Base-by-base conservation (phyloP, 2,888 invertebrate genomes). In the Agrotis ipsilon region DNA sequence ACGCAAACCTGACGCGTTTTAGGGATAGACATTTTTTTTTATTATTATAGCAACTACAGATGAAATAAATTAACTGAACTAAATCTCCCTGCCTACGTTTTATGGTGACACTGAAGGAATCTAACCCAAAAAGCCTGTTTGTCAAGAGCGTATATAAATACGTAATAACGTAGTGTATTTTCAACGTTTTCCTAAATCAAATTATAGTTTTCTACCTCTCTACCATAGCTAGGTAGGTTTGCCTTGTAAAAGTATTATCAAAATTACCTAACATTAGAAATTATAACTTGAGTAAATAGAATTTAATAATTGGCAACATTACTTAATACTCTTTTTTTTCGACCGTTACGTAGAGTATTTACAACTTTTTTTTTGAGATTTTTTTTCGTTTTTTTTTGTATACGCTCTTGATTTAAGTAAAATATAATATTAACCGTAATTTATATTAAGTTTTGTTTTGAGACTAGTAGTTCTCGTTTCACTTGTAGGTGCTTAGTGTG, bases 381-480 rank as follows among this genome's bases (percentile, higher is more conserved):
- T 45, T 54, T n/a, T 32, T 32, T 59, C 19, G 14, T 16, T 43
- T 48, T 45, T 46, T 46, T 32, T 80, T 80, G 67, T 78, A 72
- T 79, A 72, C 78, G 78, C 78, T 80, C 80, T 79, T 76, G 80
- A 80, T 60, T n/a, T 9, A 55, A 65, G 80, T 79, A 80, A 61
- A 46, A 62, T 67, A 70, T 55, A 68, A 75, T 11, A 71, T 62
- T 80, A 80, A 78, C 75, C 55, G 72, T 39, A 39, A 39, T 80
- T 76, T 67, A 68, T 59, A 16, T 75, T 68, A 72, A 72, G 80
- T 72, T 78, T 76, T 80, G 80, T 80, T 79, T n/a, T 79, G 80
- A 80, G 68, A 75, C 27, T 70, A 61, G 84, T 83, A 84, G 84
- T 75, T 66, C 71, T 79, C 71, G 75, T 71, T 77, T 77, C 71